Evolutionary conservation across 2,888 invertebrate species (phyloP).

Genomic region (Euplexia lucipara): DNA sequence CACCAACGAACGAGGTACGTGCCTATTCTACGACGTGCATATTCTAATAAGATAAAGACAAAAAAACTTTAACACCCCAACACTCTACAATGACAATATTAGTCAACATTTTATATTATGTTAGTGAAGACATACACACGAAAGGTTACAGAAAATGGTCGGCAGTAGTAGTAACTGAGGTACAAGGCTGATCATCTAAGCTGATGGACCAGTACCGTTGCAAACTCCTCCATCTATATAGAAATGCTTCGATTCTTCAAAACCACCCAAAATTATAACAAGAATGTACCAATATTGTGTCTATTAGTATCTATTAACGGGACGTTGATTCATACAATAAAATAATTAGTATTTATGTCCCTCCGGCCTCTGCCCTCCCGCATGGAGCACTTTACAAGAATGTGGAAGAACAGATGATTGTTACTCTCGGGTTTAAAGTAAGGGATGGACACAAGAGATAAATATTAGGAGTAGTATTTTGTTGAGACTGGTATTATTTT

Average conservation of each 20-base stretch:
- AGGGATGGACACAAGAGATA: slow-evolving; percentile 33
- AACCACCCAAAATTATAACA: slow-evolving; percentile 20
- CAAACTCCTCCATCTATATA: background rate
- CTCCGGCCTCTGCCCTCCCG: slow-evolving; percentile 69
- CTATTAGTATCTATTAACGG: slow-evolving; percentile 44
- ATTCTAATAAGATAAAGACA: no score
- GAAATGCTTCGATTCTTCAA: background rate
- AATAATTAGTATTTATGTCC: slow-evolving; percentile 85
- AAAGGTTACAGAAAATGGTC: no score
- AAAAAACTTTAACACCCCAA: no score
- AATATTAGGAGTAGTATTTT: background rate
- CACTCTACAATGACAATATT: no score
- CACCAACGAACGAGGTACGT: no score
- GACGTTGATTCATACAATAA: slow-evolving; percentile 68
- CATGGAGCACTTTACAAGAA: slow-evolving; percentile 78
- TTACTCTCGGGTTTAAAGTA: slow-evolving; percentile 59
- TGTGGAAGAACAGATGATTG: slow-evolving; percentile 70
- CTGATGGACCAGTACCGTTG: no score
- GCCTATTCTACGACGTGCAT: no score
- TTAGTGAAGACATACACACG: no score
- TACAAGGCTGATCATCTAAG: no score
- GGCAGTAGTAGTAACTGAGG: no score
- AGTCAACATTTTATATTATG: no score
- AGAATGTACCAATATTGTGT: slow-evolving; percentile 44
- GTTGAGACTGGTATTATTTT: no score